Conservation (phyloP, 2,888 invertebrate genomes). For the Mystacides longicornis region DNA sequence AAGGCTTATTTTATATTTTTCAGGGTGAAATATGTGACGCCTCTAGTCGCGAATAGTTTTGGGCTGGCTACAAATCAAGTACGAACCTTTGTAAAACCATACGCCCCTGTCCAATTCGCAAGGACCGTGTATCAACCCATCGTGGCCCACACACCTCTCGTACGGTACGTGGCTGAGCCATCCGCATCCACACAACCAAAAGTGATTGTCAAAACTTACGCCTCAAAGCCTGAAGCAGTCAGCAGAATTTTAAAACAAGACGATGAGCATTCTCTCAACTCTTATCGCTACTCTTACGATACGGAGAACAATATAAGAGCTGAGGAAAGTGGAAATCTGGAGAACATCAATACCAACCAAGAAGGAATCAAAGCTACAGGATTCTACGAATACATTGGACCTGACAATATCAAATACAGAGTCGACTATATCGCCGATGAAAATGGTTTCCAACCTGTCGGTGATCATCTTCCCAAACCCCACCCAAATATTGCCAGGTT, state of each 20-base stretch:
- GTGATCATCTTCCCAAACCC: slow-evolving; percentile 32
- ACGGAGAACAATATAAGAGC: slow-evolving; percentile 48
- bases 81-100: background rate
- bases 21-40: background rate
- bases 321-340: slow-evolving; percentile 44
- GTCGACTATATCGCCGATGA: slow-evolving; percentile 51
- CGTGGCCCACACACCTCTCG: slow-evolving; percentile 6
- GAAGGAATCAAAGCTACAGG: slow-evolving; percentile 47
- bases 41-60: background rate
- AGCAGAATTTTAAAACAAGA: slow-evolving; percentile 19
- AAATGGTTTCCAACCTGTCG: slow-evolving; percentile 41
- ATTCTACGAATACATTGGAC: slow-evolving; percentile 49
- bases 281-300: slow-evolving; percentile 33
- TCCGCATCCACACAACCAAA: slow-evolving; percentile 12
- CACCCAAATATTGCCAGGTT: slow-evolving; percentile 27
- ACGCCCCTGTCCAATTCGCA: background rate
- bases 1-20: background rate
- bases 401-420: slow-evolving; percentile 46
- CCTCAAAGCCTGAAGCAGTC: slow-evolving; percentile 14
- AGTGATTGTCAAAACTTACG: background rate
- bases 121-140: background rate
- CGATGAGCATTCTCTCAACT: slow-evolving; percentile 14
- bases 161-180: slow-evolving; percentile 11
- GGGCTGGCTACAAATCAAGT: background rate
- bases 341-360: slow-evolving; percentile 41